Percentiles rank a stretch among this genome's conserved stretches.
These are phyloP conservation scores for Platycercus adscitus DNA, from an alignment of 2,113 vertebrate genomes.

Conservation along the genomic window DNA sequence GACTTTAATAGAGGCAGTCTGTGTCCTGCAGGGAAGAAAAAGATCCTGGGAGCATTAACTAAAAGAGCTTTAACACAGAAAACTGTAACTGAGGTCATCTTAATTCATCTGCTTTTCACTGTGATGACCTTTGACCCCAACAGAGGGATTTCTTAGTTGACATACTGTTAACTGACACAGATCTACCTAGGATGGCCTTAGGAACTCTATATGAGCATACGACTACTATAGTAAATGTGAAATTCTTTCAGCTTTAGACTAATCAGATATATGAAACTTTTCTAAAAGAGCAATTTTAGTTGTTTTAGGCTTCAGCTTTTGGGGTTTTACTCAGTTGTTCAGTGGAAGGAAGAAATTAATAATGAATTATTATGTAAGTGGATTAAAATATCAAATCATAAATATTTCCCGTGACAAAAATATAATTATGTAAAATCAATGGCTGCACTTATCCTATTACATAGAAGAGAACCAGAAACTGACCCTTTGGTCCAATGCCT, in stretches of 20 bases:
- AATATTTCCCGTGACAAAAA: background rate
- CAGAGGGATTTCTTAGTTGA: background rate
- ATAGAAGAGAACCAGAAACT: background rate
- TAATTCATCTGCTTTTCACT: constrained; percentile 43
- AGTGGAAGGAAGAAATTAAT: background rate
- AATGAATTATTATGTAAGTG: background rate
- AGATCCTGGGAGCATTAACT: constrained; percentile 5
- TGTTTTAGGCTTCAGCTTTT: background rate
- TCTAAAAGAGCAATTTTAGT: background rate
- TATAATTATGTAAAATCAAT: background rate
- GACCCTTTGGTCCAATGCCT: rapidly evolving
- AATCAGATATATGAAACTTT: background rate
- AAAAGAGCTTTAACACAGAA: constrained; percentile 36
- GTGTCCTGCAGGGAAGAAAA: constrained; percentile 46
- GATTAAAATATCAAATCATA: background rate
- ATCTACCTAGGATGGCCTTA: background rate
- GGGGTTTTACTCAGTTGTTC: background rate
- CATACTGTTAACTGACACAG: background rate
- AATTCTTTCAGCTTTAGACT: background rate
- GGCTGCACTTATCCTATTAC: background rate
- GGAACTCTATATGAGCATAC: background rate
- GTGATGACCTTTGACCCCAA: constrained; percentile 19
- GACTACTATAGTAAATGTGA: background rate
- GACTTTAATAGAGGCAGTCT: constrained; percentile 38
- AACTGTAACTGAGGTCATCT: constrained; percentile 36